Percentiles rank a stretch among this genome's conserved stretches.
phyloP scores from a whole-genome alignment of 2,888 invertebrate genomes.

The Macrophya annulata region DNA sequence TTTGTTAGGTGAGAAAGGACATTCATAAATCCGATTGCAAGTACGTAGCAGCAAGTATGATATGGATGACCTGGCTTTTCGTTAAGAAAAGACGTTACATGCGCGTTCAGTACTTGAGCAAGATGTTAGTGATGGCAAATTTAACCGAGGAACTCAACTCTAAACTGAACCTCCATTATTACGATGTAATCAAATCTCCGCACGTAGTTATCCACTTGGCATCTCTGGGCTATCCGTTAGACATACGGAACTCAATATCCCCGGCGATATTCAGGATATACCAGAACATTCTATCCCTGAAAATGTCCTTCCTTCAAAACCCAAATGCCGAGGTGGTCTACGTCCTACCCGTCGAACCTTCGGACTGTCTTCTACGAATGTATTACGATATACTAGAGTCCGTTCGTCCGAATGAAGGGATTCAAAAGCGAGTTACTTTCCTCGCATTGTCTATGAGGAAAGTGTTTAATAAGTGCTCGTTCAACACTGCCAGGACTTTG shows the following conservation, averaged over 20 bases:
- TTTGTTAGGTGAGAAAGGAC: slow-evolving; percentile 63
- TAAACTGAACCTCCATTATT: slow-evolving; percentile 60
- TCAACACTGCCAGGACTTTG: slow-evolving; percentile 65
- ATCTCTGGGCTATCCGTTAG: slow-evolving; percentile 63
- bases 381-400: slow-evolving; percentile 66
- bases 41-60: slow-evolving; percentile 67
- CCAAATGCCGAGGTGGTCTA: slow-evolving; percentile 64
- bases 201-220: slow-evolving; percentile 66
- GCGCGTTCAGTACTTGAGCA: slow-evolving; percentile 63
- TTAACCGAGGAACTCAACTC: slow-evolving; percentile 55
- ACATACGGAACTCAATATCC: slow-evolving; percentile 61
- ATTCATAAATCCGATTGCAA: slow-evolving; percentile 60
- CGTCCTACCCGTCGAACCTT: slow-evolving; percentile 63
- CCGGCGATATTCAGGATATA: slow-evolving; percentile 58
- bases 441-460: slow-evolving; percentile 62
- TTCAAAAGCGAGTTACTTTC: slow-evolving; percentile 63
- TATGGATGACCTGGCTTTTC: slow-evolving; percentile 65
- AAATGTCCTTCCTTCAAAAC: slow-evolving; percentile 64
- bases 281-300: slow-evolving; percentile 64
- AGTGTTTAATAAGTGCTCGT: slow-evolving; percentile 60
- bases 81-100: slow-evolving; percentile 63
- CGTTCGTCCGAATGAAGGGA: slow-evolving; percentile 57
- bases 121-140: slow-evolving; percentile 61
- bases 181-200: slow-evolving; percentile 54
- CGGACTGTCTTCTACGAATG: slow-evolving; percentile 63